A percentile compares a stretch with the other conserved stretches of the same genome.
phyloP scores from a whole-genome alignment of 1,140 invertebrate species.

The Telenomus remus region DNA sequence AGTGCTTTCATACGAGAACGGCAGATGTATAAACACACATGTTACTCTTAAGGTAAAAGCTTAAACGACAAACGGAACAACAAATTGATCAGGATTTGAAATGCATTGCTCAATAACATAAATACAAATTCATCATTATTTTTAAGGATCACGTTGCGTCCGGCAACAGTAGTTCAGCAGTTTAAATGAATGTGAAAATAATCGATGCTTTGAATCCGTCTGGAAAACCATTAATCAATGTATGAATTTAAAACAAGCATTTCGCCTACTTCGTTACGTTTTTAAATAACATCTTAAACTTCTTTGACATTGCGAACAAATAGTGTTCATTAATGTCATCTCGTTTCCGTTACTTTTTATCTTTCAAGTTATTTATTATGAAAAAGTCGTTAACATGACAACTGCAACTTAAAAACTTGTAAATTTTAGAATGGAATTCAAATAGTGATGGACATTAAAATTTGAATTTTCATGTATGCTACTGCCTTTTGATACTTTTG shows the following conservation, averaged over 20 bases:
- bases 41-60: conserved; percentile 9
- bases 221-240: conserved; percentile 46
- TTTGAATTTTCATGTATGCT: too few relatives aligned
- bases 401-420: too few relatives aligned
- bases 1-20: not conserved
- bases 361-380: not conserved
- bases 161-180: conserved; percentile 28
- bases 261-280: conserved; percentile 22
- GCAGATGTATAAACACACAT: not conserved
- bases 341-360: not conserved
- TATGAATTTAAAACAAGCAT: conserved; percentile 38
- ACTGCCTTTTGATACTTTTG: too few relatives aligned
- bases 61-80: conserved; percentile 12
- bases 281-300: conserved; percentile 44
- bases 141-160: conserved; percentile 39
- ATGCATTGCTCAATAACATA: conserved; percentile 34
- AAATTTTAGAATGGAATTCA: too few relatives aligned
- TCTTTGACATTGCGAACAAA: conserved; percentile 25
- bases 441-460: too few relatives aligned
- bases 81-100: conserved; percentile 20
- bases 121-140: conserved; percentile 52
- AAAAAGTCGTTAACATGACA: too few relatives aligned
- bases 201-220: conserved; percentile 29
- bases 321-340: not conserved
- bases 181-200: conserved; percentile 49